Conservation (phyloP, 2,113 vertebrate genomes). For the Caretta caretta region DNA sequence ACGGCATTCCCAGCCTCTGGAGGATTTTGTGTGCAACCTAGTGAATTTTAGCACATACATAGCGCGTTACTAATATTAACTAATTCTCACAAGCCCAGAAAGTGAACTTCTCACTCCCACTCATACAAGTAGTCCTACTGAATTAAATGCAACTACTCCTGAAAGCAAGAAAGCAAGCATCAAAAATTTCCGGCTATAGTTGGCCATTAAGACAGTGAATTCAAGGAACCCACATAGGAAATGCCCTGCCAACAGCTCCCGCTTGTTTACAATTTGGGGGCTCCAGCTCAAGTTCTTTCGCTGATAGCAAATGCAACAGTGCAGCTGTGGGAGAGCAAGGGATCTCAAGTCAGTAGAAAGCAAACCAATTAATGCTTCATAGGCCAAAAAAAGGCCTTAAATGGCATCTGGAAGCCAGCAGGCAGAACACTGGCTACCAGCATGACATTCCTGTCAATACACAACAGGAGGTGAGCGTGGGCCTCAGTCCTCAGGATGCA, state of each 20-base stretch:
- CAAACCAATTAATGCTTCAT: neutral
- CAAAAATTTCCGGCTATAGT: neutral
- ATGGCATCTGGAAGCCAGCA: conserved; percentile 1
- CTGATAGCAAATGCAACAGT: neutral
- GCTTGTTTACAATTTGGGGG: conserved; percentile 33
- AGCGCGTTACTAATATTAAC: neutral
- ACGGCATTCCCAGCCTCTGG: neutral
- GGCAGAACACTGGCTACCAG: neutral
- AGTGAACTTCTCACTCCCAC: neutral
- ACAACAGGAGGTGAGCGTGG: neutral
- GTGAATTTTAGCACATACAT: neutral
- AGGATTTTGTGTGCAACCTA: neutral
- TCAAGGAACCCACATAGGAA: neutral
- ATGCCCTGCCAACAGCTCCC: neutral
- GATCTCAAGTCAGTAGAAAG: neutral
- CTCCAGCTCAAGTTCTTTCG: neutral
- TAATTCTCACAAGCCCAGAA: neutral
- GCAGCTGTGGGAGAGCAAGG: neutral
- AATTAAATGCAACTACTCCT: neutral
- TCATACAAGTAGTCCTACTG: neutral
- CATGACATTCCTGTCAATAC: neutral
- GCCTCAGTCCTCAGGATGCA: neutral
- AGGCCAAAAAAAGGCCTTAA: neutral
- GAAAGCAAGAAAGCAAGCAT: neutral
- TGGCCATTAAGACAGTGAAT: neutral